Percentiles rank a stretch among this genome's conserved stretches.
Conservation (phyloP, 2,797 vertebrate genomes). For the Gobionotothen gibberifrons region DNA sequence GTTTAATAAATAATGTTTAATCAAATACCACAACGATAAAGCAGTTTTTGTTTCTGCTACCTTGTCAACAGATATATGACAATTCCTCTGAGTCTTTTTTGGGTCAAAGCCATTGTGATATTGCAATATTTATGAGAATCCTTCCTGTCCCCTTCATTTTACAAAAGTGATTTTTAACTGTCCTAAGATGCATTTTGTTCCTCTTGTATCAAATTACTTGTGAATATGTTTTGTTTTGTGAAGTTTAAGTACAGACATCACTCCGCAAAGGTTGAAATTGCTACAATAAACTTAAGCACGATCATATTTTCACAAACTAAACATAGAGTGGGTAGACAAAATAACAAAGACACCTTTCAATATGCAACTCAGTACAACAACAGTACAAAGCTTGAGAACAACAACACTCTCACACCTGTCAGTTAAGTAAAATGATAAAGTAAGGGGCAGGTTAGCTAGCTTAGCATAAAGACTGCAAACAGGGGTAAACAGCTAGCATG, state of each 20-base stretch:
- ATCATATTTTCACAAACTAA: slow-evolving; percentile 12
- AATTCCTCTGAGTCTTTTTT: neutral
- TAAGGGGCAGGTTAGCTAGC: neutral
- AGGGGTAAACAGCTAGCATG: neutral
- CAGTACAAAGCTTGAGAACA: neutral
- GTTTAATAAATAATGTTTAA: slow-evolving; percentile 17
- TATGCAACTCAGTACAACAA: neutral
- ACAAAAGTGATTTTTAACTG: neutral
- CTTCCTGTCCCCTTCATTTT: neutral
- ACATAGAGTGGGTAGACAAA: slow-evolving; percentile 15
- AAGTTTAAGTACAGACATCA: neutral
- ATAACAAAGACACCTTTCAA: slow-evolving; percentile 10
- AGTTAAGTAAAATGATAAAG: no score
- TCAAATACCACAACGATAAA: neutral
- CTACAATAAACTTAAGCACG: slow-evolving; percentile 8
- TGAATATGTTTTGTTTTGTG: neutral
- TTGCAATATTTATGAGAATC: neutral
- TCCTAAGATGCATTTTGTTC: neutral
- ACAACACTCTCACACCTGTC: neutral
- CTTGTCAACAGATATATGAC: neutral
- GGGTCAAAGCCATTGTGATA: neutral
- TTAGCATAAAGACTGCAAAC: neutral
- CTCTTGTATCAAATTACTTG: neutral
- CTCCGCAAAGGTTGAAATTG: slow-evolving; percentile 4
- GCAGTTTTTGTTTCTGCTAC: neutral